Conservation (phyloP, 2,797 vertebrate species). For the Hippoglossus hippoglossus region DNA sequence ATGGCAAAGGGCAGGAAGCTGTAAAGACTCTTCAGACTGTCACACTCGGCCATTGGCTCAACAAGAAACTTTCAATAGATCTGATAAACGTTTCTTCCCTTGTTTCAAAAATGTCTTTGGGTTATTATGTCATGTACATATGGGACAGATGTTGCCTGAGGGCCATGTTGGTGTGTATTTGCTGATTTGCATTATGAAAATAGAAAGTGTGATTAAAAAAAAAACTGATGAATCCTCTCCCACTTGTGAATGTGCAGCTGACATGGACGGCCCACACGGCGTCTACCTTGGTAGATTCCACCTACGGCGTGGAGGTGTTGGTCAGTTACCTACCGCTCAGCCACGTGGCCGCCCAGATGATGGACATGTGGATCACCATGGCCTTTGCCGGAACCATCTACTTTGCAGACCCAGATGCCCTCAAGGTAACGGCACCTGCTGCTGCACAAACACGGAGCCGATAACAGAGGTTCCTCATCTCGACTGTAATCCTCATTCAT, state of each 20-base stretch:
- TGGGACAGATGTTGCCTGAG: neutral
- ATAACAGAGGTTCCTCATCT: neutral
- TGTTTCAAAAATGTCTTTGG: neutral
- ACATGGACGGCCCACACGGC: slow-evolving; percentile 79
- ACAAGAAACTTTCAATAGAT: neutral
- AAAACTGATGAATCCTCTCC: neutral
- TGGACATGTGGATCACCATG: slow-evolving; percentile 84
- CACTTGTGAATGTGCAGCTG: slow-evolving; percentile 64
- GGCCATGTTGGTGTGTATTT: neutral
- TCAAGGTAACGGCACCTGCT: slow-evolving; percentile 76
- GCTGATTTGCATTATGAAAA: neutral
- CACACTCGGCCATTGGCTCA: no score
- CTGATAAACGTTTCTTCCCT: neutral
- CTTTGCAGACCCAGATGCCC: slow-evolving; percentile 85
- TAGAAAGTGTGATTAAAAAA: neutral
- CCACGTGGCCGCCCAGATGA: slow-evolving; percentile 86
- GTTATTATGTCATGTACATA: neutral
- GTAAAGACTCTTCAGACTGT: no score
- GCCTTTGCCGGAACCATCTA: slow-evolving; percentile 69
- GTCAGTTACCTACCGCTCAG: slow-evolving; percentile 88
- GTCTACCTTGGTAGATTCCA: slow-evolving; percentile 19
- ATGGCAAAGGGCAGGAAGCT: no score
- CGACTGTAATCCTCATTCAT: neutral
- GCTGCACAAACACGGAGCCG: neutral
- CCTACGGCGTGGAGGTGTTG: slow-evolving; percentile 56